Evolutionary conservation across 2,113 vertebrate genomes (phyloP), one percentile per base, ranked within the genome.

Genomic region (Passer montanus): DNA sequence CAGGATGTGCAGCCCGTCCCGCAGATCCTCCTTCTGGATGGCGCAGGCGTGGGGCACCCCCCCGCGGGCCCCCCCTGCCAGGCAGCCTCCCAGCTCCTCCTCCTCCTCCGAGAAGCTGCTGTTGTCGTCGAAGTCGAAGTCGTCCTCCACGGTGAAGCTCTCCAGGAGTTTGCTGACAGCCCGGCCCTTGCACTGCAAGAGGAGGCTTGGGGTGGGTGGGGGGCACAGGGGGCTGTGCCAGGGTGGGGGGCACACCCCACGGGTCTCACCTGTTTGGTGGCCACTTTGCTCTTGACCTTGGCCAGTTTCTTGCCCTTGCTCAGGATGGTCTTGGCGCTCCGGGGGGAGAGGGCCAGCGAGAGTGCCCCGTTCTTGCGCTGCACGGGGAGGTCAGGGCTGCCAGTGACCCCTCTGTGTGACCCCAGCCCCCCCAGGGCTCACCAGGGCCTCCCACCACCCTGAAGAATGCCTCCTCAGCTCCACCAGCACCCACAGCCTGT

Each of bases 21-120:
- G 98, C 78, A 99, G 97, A 37, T 98, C 98, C 37, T 99, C 98
- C 97, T 99, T 99, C 92, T 98, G 98, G 94, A 99, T 98, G 84
- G 98, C 94, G 37, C 99, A 99, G 37, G 98, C 98, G 3, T 97
- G 98, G 76, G 93, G 95, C 30, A 75, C 76, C 80, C 67, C 52
- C 37, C 97, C 93, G 15, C 44, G 68, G 0, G 64, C 20, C 58
- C 67, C 80, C 52, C 62, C 91, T 0, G 37, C 90, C 80, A 95
- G 73, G 59, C 94, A 90, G 22, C 84, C 39, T 0, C 94, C 43
- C n/a, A 70, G 95, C 9, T 99, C 99, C 50, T 73, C 96, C 20
- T 99, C 99, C 84, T 98, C 99, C 35, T 99, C 99, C 0, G 99
- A 99, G 97, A 99, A 99, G 97, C 99, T 99, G 98, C 98, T 99